Conservation (phyloP, 2,888 invertebrate genomes). For the Andricus curvator region DNA sequence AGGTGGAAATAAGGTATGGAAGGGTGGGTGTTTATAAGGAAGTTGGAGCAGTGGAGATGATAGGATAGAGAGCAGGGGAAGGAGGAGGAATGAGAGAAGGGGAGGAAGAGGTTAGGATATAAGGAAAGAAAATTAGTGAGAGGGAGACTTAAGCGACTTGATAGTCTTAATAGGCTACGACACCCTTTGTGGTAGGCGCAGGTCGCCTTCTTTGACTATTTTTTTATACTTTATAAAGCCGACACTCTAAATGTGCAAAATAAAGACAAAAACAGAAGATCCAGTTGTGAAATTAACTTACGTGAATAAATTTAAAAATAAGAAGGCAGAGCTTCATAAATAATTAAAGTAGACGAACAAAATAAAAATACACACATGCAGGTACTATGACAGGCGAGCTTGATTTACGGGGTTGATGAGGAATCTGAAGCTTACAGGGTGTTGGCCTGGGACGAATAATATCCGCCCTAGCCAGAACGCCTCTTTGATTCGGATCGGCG, state of each 20-base stretch:
- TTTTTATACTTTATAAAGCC: background rate
- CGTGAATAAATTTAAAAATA: background rate
- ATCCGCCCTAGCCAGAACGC: slow-evolving; percentile 85
- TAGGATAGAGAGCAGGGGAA: too few species aligned
- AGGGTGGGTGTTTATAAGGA: too few species aligned
- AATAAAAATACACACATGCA: slow-evolving; percentile 75
- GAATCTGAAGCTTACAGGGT: slow-evolving; percentile 81
- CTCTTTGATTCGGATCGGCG: slow-evolving; percentile 88
- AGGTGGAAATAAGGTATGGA: too few species aligned
- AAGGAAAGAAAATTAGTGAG: too few species aligned
- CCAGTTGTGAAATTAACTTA: background rate
- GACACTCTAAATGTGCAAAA: background rate
- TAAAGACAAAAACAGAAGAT: slow-evolving; percentile 12
- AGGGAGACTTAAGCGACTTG: too few species aligned
- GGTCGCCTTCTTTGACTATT: too few species aligned
- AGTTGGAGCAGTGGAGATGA: too few species aligned
- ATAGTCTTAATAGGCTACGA: too few species aligned
- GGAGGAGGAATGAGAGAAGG: too few species aligned
- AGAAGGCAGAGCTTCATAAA: slow-evolving; percentile 4
- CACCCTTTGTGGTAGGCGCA: too few species aligned
- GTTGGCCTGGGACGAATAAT: slow-evolving; percentile 87
- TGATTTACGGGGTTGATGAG: slow-evolving; percentile 74
- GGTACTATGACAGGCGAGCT: slow-evolving; percentile 73
- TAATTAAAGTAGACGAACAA: slow-evolving; percentile 40
- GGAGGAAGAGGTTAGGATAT: too few species aligned